Evolutionary conservation across 2,797 vertebrate species (phyloP).

Genomic region (Pangasius macronema): DNA sequence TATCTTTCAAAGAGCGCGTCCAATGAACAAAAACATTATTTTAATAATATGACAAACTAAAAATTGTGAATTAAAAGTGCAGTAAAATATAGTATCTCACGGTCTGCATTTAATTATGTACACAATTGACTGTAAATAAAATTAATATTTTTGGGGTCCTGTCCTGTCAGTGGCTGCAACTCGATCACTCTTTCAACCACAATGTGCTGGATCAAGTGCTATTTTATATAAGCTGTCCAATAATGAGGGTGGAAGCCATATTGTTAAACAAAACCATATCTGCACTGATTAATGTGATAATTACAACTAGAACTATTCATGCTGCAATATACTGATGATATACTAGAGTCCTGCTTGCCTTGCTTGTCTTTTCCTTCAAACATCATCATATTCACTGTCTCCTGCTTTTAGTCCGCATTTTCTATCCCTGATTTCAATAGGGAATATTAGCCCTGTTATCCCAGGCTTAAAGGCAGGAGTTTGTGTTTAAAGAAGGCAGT

Average conservation of each 20-base stretch:
- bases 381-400: not conserved
- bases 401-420: not conserved
- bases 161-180: not conserved
- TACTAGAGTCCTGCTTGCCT: not conserved
- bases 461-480: not conserved
- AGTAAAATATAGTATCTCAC: not conserved
- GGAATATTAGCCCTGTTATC: not conserved
- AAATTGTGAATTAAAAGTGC: not conserved
- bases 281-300: not conserved
- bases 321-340: not conserved
- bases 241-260: not conserved
- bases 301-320: not conserved
- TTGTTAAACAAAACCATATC: not conserved
- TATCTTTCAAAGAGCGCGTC: not conserved
- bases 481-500: not conserved
- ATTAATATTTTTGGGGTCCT: not conserved
- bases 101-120: not conserved
- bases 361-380: not conserved
- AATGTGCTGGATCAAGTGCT: not conserved
- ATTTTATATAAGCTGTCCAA: not conserved
- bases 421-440: not conserved
- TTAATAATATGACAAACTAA: not conserved
- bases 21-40: not conserved
- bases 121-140: not conserved
- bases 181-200: not conserved